Base-by-base conservation (phyloP, 2,797 vertebrate genomes). In the Hephaestus fuliginosus region DNA sequence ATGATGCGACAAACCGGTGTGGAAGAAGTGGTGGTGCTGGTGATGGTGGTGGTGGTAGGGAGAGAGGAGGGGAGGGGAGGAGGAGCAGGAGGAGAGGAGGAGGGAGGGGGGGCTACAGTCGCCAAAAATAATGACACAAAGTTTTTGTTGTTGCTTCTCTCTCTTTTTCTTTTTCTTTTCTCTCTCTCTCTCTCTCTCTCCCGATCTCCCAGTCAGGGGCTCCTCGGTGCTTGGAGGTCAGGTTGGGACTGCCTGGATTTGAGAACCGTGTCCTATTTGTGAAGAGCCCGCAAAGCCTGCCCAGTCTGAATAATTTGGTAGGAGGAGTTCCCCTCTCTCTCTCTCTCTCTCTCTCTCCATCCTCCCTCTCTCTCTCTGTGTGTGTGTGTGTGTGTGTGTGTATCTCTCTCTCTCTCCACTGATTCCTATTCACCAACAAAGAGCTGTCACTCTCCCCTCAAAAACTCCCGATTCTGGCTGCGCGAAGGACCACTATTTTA, bases 391-490 rank as follows among this genome's bases (percentile, higher is more conserved):
- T 63, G 39, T 93, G 49, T 11, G 56, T 68, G 48, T 15, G 63
- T 76, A 77, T 39, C 93, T 87, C 94, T 95, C 95, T 94, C 83
- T 92, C 94, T 96, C 94, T 94, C 96, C 96, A 91, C 96, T 95
- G 96, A 96, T 96, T 97, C 96, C 96, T 97, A 96, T 96, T 96
- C 97, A 96, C 96, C 97, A 98, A 99, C 97, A 99, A 99, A 99
- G 97, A 98, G 95, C 97, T 98, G 97, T 97, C 97, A 98, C 95
- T 96, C 96, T 96, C 88, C 93, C 93, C 95, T 95, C 95, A 95
- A 94, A 96, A 95, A 93, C 95, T 76, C 80, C 93, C 89, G 89
- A 93, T 95, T 96, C 96, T 93, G 95, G 74, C 87, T 67, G 82
- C 92, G 93, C 93, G 94, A 95, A 95, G 96, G 94, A 95, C 78